Evolutionary conservation across 1,140 invertebrate genomes (phyloP), one percentile per base, ranked within the genome.

Genomic region (Eubasilissa regina): DNA sequence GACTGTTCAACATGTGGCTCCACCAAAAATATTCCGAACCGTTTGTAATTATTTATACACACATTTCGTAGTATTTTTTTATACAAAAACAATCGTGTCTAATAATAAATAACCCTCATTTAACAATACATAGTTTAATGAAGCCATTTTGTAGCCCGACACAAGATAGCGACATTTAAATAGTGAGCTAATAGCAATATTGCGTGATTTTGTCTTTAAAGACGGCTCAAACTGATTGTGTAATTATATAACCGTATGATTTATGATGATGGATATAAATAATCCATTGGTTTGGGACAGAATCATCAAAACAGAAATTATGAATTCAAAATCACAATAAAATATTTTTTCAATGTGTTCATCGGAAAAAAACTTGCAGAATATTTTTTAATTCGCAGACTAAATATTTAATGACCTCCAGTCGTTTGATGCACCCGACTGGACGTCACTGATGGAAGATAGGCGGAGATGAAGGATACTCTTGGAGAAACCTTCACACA

Each of bases 1-100:
- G 70, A 74, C 70, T 56, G 43, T 55, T 55, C 15, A 74, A 74
- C 70, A 74, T 74, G 70, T 74, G 48, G 51, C 35, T n/a, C 21
- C 48, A 19, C 7, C 60, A 62, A 15, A 35, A 9, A 35, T 9
- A 12, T 62, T n/a, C 19, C 8, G 35, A 64, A 64, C 43, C 60
- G 60, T 35, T 64, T 64, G 60, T 68, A 45, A 68, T 68, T 68
- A 68, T 68, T 68, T 68, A n/a, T 44, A n/a, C 12, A 70, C 66
- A 70, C 43, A 70, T 64, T 58, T 64, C 60, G 35, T 35, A 64
- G 35, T n/a, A 64, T 43, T 35, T 13, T 35, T 64, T 62, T 64
- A 17, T 25, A 12, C 25, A 64, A 21, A 58, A 58, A 58, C 55
- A 19, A 58, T 58, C 55, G 55, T 58, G 60, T 64, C 60, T 25